Base-by-base conservation (phyloP, 2,888 invertebrate species). In the Microchrysa polita region DNA sequence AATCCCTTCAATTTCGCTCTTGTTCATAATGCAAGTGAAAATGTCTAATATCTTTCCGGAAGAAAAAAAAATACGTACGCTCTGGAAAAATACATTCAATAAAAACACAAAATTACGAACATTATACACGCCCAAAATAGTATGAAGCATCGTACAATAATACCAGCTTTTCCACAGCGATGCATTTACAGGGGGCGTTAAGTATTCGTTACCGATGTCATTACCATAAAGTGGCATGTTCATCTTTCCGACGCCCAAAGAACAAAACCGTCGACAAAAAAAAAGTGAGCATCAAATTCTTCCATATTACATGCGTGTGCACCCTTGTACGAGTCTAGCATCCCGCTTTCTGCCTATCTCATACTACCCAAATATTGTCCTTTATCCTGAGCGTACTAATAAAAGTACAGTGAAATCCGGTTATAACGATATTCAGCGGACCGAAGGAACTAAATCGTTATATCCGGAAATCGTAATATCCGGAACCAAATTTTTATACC, bases 331-430 rank as follows among this genome's bases (percentile, higher is more conserved):
- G n/a, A n/a, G n/a, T n/a, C n/a, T 12, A n/a, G 16, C 48, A 48
- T 48, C 12, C 48, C 12, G n/a, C n/a, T n/a, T n/a, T n/a, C 27
- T 34, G 27, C 27, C 4, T 34, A 34, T 34, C 2, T 34, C 4
- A 7, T 34, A 34, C 42, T n/a, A n/a, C n/a, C n/a, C n/a, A n/a
- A n/a, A n/a, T 63, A 40, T 63, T 57, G 53, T 55, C 55, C 55
- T 69, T 69, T 42, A 53, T 52, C 18, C 23, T 20, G 60, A 14
- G n/a, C 14, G 42, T 34, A n/a, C 44, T 57, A 69, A 69, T 69
- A 69, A 69, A 69, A 69, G 55, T 69, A 67, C 55, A n/a, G 16
- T 63, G n/a, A n/a, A n/a, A n/a, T n/a, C n/a, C n/a, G n/a, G n/a
- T n/a, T n/a, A n/a, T n/a, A n/a, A n/a, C n/a, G n/a, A n/a, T n/a